phyloP scores from a whole-genome alignment of 2,113 vertebrate genomes.

The Proterorhinus semilunaris region DNA sequence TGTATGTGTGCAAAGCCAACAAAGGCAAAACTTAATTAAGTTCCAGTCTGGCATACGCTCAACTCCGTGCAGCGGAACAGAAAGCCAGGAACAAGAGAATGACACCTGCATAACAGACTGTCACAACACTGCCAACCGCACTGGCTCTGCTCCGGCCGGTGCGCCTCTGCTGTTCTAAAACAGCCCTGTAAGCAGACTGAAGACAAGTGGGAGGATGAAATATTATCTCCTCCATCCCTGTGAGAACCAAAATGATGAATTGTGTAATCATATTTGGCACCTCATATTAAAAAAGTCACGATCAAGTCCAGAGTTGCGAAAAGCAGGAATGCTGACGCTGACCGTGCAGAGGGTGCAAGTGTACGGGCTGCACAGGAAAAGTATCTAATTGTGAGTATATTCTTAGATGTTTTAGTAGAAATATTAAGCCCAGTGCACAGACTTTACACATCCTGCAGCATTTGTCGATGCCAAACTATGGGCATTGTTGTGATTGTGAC shows the following conservation, averaged over 20 bases:
- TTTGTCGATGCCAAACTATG: too few species aligned
- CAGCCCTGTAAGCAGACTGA: constrained; percentile 60
- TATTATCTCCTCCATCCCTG: constrained; percentile 37
- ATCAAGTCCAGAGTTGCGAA: constrained; percentile 47
- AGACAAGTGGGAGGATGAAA: constrained; percentile 65
- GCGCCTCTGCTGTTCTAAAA: constrained; percentile 47
- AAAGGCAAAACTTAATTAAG: constrained; percentile 21
- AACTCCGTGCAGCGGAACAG: constrained; percentile 16
- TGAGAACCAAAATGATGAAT: constrained; percentile 68
- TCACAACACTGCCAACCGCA: constrained; percentile 12
- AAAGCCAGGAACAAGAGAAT: constrained; percentile 18
- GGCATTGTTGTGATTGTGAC: too few species aligned
- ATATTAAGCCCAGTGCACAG: too few species aligned
- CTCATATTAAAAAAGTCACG: constrained; percentile 58
- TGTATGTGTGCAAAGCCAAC: constrained; percentile 5
- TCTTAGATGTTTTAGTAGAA: too few species aligned
- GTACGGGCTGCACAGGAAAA: too few species aligned
- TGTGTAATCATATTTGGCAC: constrained; percentile 65
- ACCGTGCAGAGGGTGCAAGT: constrained; percentile 43
- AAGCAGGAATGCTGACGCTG: constrained; percentile 62
- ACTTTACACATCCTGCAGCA: too few species aligned
- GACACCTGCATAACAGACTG: constrained; percentile 31
- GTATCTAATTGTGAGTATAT: too few species aligned
- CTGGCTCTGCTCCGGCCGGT: constrained; percentile 9
- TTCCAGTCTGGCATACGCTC: constrained; percentile 2